These are phyloP conservation scores for Tuberolachnus salignus DNA, from an alignment of 2,888 invertebrate genomes.

Conservation along the genomic window DNA sequence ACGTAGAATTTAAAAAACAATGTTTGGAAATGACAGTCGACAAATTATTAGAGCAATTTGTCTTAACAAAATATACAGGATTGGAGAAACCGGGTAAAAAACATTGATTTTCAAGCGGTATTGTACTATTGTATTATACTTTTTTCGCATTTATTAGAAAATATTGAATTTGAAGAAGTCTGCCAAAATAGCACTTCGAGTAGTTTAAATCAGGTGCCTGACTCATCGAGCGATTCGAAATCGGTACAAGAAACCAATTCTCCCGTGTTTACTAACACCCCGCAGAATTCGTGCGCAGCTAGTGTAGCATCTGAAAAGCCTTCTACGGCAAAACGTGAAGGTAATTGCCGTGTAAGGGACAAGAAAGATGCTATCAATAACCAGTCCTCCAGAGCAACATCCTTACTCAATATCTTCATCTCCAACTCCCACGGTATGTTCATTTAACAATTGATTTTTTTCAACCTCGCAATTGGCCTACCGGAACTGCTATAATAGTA, in stretches of 20 bases:
- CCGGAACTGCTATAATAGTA: conserved; percentile 53
- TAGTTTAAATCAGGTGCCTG: conserved; percentile 40
- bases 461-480: conserved; percentile 53
- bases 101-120: neutral
- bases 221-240: conserved; percentile 61
- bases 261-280: conserved; percentile 16
- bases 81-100: conserved; percentile 86
- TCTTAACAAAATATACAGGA: conserved; percentile 90
- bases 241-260: conserved; percentile 53
- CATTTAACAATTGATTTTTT: conserved; percentile 53
- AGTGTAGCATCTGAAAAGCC: conserved; percentile 50
- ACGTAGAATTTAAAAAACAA: conserved; percentile 89
- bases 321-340: conserved; percentile 70
- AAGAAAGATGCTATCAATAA: conserved; percentile 64
- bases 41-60: conserved; percentile 88
- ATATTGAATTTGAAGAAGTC: conserved; percentile 57
- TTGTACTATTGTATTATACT: conserved; percentile 28
- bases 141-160: conserved; percentile 47
- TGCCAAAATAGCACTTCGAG: conserved; percentile 38
- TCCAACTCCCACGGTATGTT: conserved; percentile 88
- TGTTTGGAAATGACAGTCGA: conserved; percentile 91
- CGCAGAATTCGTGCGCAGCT: conserved; percentile 34
- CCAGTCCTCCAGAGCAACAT: conserved; percentile 90
- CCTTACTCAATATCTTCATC: conserved; percentile 93
- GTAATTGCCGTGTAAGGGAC: conserved; percentile 64